These are phyloP conservation scores for Limnephilus rhombicus DNA, from an alignment of 2,888 invertebrate genomes.

Conservation along the genomic window DNA sequence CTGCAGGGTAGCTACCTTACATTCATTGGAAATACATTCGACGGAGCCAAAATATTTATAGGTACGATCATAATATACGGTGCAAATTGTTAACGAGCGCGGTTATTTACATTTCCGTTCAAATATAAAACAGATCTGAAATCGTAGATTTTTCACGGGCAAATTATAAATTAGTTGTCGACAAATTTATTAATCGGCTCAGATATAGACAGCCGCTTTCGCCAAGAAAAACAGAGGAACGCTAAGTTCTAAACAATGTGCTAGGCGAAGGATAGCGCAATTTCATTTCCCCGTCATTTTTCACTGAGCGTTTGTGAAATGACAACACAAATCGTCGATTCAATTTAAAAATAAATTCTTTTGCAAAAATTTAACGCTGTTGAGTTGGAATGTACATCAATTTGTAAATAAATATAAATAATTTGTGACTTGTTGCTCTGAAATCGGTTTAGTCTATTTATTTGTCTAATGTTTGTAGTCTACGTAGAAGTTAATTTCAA, in stretches of 20 bases:
- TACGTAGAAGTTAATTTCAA: background rate
- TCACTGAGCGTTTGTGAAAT: no score
- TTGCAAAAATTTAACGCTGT: no score
- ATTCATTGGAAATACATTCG: conserved; percentile 29
- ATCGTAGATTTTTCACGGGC: background rate
- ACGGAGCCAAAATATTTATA: background rate
- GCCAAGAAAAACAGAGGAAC: background rate
- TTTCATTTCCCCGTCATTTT: no score
- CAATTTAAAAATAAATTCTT: no score
- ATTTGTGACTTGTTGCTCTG: no score
- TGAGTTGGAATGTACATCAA: no score
- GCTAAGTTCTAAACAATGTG: background rate
- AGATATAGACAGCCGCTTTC: background rate
- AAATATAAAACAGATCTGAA: background rate
- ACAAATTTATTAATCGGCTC: background rate
- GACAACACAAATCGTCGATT: no score
- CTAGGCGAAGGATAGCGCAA: background rate
- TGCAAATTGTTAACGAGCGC: background rate
- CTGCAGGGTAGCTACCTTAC: background rate
- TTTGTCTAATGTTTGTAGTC: no score
- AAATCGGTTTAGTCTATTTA: no score
- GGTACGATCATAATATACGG: background rate
- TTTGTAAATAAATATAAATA: no score
- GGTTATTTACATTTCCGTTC: conserved; percentile 17
- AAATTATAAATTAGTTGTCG: background rate